These are phyloP conservation scores for Pogonognathellus flavescens DNA, from an alignment of 1,140 invertebrate genomes.

Conservation along the genomic window DNA sequence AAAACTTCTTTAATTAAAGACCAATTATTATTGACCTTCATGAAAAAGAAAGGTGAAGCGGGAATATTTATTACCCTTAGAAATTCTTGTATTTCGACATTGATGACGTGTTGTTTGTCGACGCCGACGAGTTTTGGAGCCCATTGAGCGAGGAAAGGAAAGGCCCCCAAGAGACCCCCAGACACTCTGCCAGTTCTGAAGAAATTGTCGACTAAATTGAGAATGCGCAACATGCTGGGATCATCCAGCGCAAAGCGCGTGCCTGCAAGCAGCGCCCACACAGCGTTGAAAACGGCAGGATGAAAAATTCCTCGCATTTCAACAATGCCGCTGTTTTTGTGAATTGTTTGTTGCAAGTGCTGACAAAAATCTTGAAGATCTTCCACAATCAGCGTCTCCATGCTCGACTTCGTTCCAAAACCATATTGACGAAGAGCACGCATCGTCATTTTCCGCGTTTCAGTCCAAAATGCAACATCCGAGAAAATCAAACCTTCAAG, in stretches of 20 bases:
- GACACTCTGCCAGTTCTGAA: background rate
- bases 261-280: background rate
- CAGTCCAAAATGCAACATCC: background rate
- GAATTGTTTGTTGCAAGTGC: background rate
- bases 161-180: background rate
- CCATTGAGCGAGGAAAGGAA: background rate
- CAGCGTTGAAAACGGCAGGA: constrained; percentile 12
- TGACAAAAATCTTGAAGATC: background rate
- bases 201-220: background rate
- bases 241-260: constrained; percentile 13
- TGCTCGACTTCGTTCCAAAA: background rate
- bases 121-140: background rate
- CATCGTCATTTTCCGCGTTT: background rate
- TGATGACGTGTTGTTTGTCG: background rate
- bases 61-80: background rate
- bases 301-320: background rate
- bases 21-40: no score
- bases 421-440: background rate
- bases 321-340: background rate
- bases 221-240: background rate
- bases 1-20: no score
- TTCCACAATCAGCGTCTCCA: background rate
- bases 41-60: no score
- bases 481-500: constrained; percentile 1
- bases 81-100: constrained; percentile 4